Evolutionary conservation across 2,113 vertebrate genomes (phyloP), one percentile per base, ranked within the genome.

Genomic region (Odontophorus gujanensis): DNA sequence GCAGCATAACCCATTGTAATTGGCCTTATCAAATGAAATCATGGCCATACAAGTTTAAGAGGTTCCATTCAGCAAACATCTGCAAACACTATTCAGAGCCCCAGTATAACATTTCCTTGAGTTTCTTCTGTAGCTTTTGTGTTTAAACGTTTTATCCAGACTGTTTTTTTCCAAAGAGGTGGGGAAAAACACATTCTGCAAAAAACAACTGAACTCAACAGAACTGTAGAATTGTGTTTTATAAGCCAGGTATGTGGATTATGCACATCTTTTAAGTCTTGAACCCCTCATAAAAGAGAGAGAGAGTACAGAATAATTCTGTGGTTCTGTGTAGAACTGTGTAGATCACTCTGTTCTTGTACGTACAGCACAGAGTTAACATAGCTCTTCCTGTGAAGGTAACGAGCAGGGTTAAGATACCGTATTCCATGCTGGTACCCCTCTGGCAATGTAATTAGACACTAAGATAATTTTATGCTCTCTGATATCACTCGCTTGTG

Each of bases 1-100:
- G 85, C 73, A 68, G 80, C 76, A 77, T 57, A 85, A 79, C 40
- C 55, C 42, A 79, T 78, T 95, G 94, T 95, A 92, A 68, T 68
- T 93, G 26, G 83, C 69, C 82, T 97, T 95, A 95, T 97, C 94
- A 89, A 84, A 82, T 84, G 86, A 95, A 96, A 90, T 93, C 67
- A 59, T 0, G 2, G 80, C 58, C 92, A 59, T 25, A 50, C 51
- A 91, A 81, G 89, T 91, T 95, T 92, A 92, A 94, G 85, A 88
- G 71, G 86, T 87, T 92, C 77, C 83, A 34, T 72, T 94, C 75
- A 77, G 76, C 51, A 80, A 91, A 92, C 72, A 95, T 94, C 90
- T 96, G 69, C 88, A 97, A 96, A 90, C 6, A 26, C 78, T 95
- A 84, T 73, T 92, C 89, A 82, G 48, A 82, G 55, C 38, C 67